phyloP scores from a whole-genome alignment of 2,888 invertebrate species.

The Athrips mouffetella region DNA sequence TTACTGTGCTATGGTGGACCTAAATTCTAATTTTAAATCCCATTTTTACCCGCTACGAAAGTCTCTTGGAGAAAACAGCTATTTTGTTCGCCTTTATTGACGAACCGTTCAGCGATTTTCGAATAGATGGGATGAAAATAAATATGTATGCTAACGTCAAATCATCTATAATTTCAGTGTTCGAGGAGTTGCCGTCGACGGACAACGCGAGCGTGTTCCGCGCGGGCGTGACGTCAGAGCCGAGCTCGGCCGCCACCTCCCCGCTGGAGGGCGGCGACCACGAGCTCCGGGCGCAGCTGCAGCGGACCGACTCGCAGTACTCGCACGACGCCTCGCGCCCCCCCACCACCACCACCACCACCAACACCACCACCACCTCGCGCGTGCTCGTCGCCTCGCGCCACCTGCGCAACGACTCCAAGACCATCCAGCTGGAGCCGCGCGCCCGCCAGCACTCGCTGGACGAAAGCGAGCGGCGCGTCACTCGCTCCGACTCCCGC shows the following conservation, averaged over 20 bases:
- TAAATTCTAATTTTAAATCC: too few relatives aligned
- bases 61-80: too few relatives aligned
- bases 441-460: slow-evolving; percentile 66
- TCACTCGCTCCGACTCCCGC: slow-evolving; percentile 31
- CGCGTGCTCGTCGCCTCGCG: slow-evolving; percentile 73
- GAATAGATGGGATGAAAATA: too few relatives aligned
- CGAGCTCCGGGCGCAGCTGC: slow-evolving; percentile 32
- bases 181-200: slow-evolving; percentile 83
- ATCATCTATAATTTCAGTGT: slow-evolving; percentile 79
- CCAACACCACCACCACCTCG: too few relatives aligned
- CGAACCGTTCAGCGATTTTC: too few relatives aligned
- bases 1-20: too few relatives aligned
- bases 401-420: slow-evolving; percentile 80
- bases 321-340: slow-evolving; percentile 54
- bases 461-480: slow-evolving; percentile 50
- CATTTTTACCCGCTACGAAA: too few relatives aligned
- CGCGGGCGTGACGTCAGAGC: slow-evolving; percentile 59
- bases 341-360: too few relatives aligned
- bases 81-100: too few relatives aligned
- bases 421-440: slow-evolving; percentile 80
- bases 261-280: slow-evolving; percentile 46
- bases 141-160: too few relatives aligned
- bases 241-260: slow-evolving; percentile 59
- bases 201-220: slow-evolving; percentile 73
- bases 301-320: slow-evolving; percentile 66